These are phyloP conservation scores for Plemyria rubiginata DNA, from an alignment of 2,888 invertebrate genomes.

Conservation along the genomic window DNA sequence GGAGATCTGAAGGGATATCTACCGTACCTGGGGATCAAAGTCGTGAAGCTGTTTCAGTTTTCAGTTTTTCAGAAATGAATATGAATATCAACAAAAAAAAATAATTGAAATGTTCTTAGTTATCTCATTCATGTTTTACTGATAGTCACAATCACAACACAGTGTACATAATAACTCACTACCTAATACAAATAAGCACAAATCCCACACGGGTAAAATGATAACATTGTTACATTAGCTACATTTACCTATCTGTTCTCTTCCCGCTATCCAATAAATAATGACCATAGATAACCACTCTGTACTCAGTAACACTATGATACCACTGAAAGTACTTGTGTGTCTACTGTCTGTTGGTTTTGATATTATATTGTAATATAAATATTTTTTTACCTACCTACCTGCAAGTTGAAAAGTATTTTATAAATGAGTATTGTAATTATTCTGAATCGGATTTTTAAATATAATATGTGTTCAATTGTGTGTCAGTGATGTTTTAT, in stretches of 20 bases:
- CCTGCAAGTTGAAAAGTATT: not conserved
- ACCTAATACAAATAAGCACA: slow-evolving; percentile 7
- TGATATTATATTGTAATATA: not conserved
- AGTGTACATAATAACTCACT: not conserved
- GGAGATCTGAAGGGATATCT: too few relatives aligned
- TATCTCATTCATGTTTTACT: not conserved
- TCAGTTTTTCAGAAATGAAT: too few relatives aligned
- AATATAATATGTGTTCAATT: not conserved
- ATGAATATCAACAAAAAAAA: too few relatives aligned
- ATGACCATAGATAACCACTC: slow-evolving; percentile 37
- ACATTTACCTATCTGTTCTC: slow-evolving; percentile 53
- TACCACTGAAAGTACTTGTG: slow-evolving; percentile 12
- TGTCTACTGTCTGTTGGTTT: not conserved
- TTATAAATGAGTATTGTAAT: too few relatives aligned
- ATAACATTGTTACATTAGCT: slow-evolving; percentile 46
- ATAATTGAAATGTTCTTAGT: not conserved
- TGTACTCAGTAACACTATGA: slow-evolving; percentile 28
- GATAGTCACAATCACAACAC: not conserved
- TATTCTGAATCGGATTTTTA: not conserved
- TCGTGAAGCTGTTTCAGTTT: too few relatives aligned
- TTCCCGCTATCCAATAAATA: slow-evolving; percentile 57
- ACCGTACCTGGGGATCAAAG: too few relatives aligned
- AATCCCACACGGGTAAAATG: slow-evolving; percentile 43
- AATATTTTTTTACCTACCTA: not conserved
- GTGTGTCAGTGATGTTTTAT: not conserved